phyloP scores from a whole-genome alignment of 2,113 vertebrate species.

The Pseudorectes ferrugineus region DNA sequence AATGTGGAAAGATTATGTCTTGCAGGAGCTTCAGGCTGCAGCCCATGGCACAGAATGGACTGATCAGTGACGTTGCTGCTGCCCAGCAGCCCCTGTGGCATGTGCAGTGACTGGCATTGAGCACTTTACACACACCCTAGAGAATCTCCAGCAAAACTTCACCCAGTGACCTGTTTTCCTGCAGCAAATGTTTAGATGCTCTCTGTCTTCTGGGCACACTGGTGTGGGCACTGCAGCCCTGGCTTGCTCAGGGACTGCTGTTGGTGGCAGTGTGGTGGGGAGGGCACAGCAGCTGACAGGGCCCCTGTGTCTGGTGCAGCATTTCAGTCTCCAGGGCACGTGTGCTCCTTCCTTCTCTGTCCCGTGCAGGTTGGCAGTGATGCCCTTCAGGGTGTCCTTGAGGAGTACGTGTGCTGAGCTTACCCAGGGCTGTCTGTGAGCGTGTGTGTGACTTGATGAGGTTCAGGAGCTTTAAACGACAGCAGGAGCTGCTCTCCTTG shows the following conservation, averaged over 20 bases:
- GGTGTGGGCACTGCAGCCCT: neutral
- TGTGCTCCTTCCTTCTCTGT: neutral
- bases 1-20: neutral
- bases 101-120: rapidly evolving
- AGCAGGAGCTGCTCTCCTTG: neutral
- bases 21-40: neutral
- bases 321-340: neutral
- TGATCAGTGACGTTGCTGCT: neutral
- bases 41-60: rapidly evolving
- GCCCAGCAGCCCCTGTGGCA: neutral
- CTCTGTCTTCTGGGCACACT: neutral
- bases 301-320: neutral
- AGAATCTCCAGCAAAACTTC: neutral
- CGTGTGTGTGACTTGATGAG: neutral
- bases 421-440: neutral
- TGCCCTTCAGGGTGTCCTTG: neutral
- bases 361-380: neutral
- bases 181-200: neutral
- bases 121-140: neutral
- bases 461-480: neutral
- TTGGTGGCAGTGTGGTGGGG: neutral
- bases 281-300: neutral
- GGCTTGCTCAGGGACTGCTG: neutral
- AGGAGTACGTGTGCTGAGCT: neutral
- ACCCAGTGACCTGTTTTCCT: neutral